Conservation (phyloP, 2,797 vertebrate genomes). For the Sebastolobus alascanus region DNA sequence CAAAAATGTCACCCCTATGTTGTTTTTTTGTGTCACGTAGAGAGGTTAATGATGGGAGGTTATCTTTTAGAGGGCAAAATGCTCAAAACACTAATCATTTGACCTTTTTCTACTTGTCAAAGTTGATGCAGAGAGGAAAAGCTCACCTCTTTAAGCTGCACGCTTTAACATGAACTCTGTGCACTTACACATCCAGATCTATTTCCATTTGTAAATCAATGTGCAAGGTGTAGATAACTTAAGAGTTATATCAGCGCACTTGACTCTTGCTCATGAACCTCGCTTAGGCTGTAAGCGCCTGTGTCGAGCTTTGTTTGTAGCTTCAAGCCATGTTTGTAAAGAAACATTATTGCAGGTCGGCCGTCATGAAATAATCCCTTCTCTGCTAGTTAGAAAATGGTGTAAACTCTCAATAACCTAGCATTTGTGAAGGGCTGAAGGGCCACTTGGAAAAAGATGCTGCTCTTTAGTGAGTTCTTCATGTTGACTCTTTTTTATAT, state of each 20-base stretch:
- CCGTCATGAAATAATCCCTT: conserved; percentile 47
- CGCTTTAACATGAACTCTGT: background rate
- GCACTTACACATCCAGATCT: background rate
- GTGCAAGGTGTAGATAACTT: conserved; percentile 34
- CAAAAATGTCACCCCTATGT: conserved; percentile 16
- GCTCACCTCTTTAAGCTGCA: background rate
- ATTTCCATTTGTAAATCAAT: conserved; percentile 38
- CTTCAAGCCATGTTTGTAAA: conserved; percentile 53
- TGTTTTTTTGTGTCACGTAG: background rate
- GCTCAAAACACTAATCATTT: conserved; percentile 10
- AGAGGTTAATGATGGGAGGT: background rate
- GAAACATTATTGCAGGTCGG: conserved; percentile 48
- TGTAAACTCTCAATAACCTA: conserved; percentile 8
- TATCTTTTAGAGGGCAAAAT: conserved; percentile 5
- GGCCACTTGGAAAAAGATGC: background rate
- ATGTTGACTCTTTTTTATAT: background rate
- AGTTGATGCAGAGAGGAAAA: conserved; percentile 2
- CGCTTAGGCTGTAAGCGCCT: conserved; percentile 37
- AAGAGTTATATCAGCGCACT: conserved; percentile 41
- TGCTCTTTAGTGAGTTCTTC: background rate
- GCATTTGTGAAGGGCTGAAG: conserved; percentile 3
- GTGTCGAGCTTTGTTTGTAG: conserved; percentile 58
- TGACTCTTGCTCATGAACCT: conserved; percentile 47
- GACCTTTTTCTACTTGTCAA: conserved; percentile 20
- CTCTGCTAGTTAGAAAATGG: conserved; percentile 27